These are phyloP conservation scores for Tachyglossus aculeatus DNA, from an alignment of 2,797 vertebrate species.

Conservation along the genomic window DNA sequence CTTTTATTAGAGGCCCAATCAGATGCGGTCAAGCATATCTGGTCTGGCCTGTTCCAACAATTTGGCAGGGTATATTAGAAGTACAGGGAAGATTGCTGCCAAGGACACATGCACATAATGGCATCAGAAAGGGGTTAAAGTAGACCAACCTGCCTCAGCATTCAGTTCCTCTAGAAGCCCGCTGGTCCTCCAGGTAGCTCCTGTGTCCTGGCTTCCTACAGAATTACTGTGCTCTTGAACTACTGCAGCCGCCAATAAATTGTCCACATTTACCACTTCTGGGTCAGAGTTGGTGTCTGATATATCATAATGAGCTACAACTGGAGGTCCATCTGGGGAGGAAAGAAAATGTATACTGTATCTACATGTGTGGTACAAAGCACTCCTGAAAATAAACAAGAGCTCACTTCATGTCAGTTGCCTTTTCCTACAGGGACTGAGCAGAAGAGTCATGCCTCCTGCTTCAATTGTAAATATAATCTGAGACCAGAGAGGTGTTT, in stretches of 20 bases:
- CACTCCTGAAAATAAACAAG: constrained; percentile 34
- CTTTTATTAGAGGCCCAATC: not conserved
- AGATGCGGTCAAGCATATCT: not conserved
- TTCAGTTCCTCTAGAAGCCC: constrained; percentile 79
- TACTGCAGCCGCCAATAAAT: constrained; percentile 87
- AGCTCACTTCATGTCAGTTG: constrained; percentile 30
- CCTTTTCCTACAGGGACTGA: constrained; percentile 25
- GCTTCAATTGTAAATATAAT: constrained; percentile 17
- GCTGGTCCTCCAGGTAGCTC: constrained; percentile 84
- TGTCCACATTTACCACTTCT: constrained; percentile 91
- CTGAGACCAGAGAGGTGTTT: constrained; percentile 46
- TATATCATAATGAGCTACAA: constrained; percentile 96
- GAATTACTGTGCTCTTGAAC: constrained; percentile 89
- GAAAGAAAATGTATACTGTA: constrained; percentile 60
- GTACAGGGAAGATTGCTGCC: constrained; percentile 19
- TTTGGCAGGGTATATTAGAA: not conserved
- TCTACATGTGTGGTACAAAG: constrained; percentile 21
- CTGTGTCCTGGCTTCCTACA: constrained; percentile 83
- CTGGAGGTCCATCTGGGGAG: constrained; percentile 92
- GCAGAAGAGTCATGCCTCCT: constrained; percentile 31
- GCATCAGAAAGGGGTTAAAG: constrained; percentile 46
- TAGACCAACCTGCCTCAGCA: constrained; percentile 84
- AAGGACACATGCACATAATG: constrained; percentile 48
- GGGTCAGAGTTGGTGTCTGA: constrained; percentile 97
- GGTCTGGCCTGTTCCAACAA: not conserved